Base-by-base conservation (phyloP, 1,140 invertebrate genomes). In the Hyphantria cunea region DNA sequence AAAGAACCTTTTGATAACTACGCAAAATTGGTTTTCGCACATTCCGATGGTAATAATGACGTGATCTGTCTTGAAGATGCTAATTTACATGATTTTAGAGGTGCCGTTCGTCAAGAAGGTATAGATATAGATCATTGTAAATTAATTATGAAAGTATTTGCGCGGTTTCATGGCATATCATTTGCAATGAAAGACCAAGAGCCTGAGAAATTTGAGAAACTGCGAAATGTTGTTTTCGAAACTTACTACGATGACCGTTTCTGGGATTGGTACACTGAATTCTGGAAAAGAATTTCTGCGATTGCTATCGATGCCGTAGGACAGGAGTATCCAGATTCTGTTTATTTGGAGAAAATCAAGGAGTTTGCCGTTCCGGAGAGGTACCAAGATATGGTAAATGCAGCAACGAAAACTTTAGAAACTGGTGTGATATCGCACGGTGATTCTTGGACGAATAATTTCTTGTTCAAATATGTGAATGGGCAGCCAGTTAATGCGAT, bases 391-490 rank as follows among this genome's bases (percentile, higher is more conserved):
- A 85, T 90, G 85, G 71, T 84, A 0, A 72, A 78, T 42, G 85
- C 86, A 0, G 76, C 70, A 0, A 70, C 66, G 8, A 65, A 56
- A 56, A 86, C 66, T 25, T 60, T 61, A 34, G 82, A 79, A 10
- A 86, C 91, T 34, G 93, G 91, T 32, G 93, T 94, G 0, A 91
- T 95, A 15, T 92, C 92, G 7, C 94, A 95, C 59, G 95, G 95
- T 0, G 95, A 96, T 79, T 93, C 92, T 32, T 96, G 95, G 95
- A 92, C 93, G 0, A 94, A 94, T 37, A 96, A 96, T 77, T 95
- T 96, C 72, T 74, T 96, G 3, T 92, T 93, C 9, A 91, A 92
- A 56, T 92, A 92, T 58, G 67, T 80, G 4, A 68, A 89, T 6
- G 70, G 74, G 5, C 17, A 25, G 1, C 17, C 17, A 25, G 17